Percentiles rank a stretch among this genome's conserved stretches.
phyloP scores from a whole-genome alignment of 2,888 invertebrate species.

The Sycophila texana region DNA sequence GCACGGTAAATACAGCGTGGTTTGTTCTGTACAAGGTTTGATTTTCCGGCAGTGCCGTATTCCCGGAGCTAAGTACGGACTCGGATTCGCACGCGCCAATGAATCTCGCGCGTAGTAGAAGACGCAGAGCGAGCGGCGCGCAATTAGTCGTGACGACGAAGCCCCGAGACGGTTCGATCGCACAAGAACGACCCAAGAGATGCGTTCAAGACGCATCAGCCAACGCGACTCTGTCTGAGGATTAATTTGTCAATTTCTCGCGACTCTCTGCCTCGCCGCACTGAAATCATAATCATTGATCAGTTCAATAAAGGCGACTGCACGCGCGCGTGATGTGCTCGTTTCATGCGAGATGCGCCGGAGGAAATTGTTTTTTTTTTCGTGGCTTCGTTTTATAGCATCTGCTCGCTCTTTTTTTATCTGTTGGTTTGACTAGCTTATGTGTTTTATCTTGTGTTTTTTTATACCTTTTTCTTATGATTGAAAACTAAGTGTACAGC shows the following conservation, averaged over 20 bases:
- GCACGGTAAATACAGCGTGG: conserved; percentile 17
- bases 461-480: not conserved
- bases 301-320: conserved; percentile 49
- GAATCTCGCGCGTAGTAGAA: not conserved
- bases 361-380: conserved; percentile 14
- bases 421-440: conserved; percentile 42
- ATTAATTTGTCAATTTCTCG: conserved; percentile 29
- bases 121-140: not conserved
- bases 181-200: not conserved
- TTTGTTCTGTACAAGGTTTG: conserved; percentile 32
- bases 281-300: conserved; percentile 45
- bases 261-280: conserved; percentile 17
- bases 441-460: conserved; percentile 7
- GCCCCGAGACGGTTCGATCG: not conserved
- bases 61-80: not conserved
- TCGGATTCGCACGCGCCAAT: conserved; percentile 13
- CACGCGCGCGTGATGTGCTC: conserved; percentile 36
- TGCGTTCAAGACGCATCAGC: not conserved
- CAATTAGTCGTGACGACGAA: not conserved
- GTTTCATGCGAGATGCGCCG: not conserved
- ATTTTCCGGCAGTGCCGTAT: conserved; percentile 8
- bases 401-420: not conserved
- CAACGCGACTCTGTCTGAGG: not conserved
- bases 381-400: not conserved
- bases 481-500: not conserved